phyloP scores from a whole-genome alignment of 1,140 invertebrate species.

The Drosophila nannoptera region DNA sequence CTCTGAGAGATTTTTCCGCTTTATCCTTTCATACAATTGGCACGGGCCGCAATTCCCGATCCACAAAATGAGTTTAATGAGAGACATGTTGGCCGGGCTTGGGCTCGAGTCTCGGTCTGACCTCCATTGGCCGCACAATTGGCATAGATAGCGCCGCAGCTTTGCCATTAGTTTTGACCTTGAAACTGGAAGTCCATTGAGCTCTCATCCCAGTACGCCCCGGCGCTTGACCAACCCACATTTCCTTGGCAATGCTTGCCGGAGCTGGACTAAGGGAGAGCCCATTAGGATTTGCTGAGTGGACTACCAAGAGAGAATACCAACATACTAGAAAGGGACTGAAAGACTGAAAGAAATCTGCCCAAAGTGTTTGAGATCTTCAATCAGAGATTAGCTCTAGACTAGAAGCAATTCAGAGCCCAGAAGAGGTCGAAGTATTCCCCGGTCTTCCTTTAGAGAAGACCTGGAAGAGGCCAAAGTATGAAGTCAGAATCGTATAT shows the following conservation, averaged over 20 bases:
- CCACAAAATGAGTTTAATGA: constrained; percentile 30
- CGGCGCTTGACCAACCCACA: background rate
- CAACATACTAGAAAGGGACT: too few relatives aligned
- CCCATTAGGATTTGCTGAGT: too few relatives aligned
- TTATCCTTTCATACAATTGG: constrained; percentile 47
- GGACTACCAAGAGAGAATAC: too few relatives aligned
- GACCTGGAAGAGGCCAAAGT: too few relatives aligned
- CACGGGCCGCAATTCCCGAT: constrained; percentile 23
- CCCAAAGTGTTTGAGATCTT: too few relatives aligned
- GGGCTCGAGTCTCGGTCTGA: constrained; percentile 15
- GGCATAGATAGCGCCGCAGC: constrained; percentile 58
- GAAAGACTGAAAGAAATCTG: too few relatives aligned
- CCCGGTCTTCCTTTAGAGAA: too few relatives aligned
- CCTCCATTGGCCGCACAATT: constrained; percentile 52
- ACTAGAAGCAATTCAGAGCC: too few relatives aligned
- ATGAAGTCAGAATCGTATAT: too few relatives aligned
- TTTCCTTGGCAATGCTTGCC: background rate
- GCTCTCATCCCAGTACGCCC: constrained; percentile 43
- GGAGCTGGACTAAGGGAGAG: background rate
- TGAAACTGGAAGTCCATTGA: constrained; percentile 62
- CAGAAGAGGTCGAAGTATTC: too few relatives aligned
- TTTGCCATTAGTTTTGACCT: constrained; percentile 74
- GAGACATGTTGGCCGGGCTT: constrained; percentile 38
- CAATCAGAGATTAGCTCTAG: too few relatives aligned
- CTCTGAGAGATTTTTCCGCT: background rate